Conservation (phyloP, 2,113 vertebrate genomes). For the Scartelaos histophorus region DNA sequence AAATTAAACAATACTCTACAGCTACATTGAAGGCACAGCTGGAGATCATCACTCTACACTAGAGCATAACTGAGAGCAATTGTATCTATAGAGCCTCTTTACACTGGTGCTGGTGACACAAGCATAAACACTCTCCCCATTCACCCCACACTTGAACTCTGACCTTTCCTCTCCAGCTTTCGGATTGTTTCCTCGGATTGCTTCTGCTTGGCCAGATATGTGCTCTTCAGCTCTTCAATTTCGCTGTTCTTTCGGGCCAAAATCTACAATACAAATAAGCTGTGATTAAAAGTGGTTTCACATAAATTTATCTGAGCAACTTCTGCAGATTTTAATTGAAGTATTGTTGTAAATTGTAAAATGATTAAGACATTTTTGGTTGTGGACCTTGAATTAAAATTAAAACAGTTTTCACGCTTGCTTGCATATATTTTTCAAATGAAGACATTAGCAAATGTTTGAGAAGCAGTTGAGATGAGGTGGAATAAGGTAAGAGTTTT, state of each 20-base stretch:
- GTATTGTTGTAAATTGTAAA: too few relatives aligned
- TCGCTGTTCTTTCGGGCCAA: slow-evolving; percentile 92
- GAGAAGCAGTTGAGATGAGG: slow-evolving; percentile 58
- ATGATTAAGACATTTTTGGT: too few relatives aligned
- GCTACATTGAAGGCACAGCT: slow-evolving; percentile 53
- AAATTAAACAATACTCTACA: slow-evolving; percentile 18
- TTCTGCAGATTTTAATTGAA: too few relatives aligned
- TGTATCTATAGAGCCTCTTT: slow-evolving; percentile 48
- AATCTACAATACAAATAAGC: slow-evolving; percentile 77
- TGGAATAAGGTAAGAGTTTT: slow-evolving; percentile 48
- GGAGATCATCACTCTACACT: slow-evolving; percentile 56
- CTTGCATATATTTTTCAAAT: slow-evolving; percentile 29
- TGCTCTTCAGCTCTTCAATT: slow-evolving; percentile 86
- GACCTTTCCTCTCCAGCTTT: slow-evolving; percentile 94
- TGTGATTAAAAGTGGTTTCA: neutral
- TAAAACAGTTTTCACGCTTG: slow-evolving; percentile 16
- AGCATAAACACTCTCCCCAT: slow-evolving; percentile 60
- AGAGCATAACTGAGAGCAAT: slow-evolving; percentile 8
- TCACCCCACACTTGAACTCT: slow-evolving; percentile 51
- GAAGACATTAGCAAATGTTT: slow-evolving; percentile 35
- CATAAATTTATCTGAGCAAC: too few relatives aligned
- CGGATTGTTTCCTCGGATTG: slow-evolving; percentile 85
- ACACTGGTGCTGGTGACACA: slow-evolving; percentile 60
- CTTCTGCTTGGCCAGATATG: slow-evolving; percentile 82
- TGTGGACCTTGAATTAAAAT: too few relatives aligned